Base-by-base conservation (phyloP, 1,140 invertebrate genomes). In the Centruroides vittatus region DNA sequence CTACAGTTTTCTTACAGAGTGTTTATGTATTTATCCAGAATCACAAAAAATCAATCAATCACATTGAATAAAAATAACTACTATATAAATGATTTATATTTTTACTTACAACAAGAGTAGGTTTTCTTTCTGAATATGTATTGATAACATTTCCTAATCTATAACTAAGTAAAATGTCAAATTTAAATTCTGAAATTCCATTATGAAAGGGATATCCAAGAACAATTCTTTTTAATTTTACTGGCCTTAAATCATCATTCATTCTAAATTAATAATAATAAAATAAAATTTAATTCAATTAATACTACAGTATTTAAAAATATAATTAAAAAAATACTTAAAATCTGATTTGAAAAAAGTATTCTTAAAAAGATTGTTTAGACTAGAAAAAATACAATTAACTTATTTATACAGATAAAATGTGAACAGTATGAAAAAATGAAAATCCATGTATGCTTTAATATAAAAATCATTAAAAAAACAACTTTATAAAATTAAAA, bases 141-240 rank as follows among this genome's bases (percentile, higher is more conserved):
- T 81, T 74, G 61, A 91, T 83, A 41, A 89, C 77, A 3, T 74
- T 69, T 65, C 78, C 76, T 0, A 90, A 71, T 72, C 85, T 86
- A 70, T 89, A 89, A 68, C 79, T 86, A 34, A 89, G 78, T 9
- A 76, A 78, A 57, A 88, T 76, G 69, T 89, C 86, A 74, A 90
- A 91, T 65, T 82, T 80, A 69, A 87, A 91, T 52, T 82, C 78
- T 67, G 72, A 79, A 65, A 65, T 74, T 62, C 67, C 73, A 49
- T 74, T 69, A 8, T 68, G 66, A 60, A 75, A 80, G 0, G 76
- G 76, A 68, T 83, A 89, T 3, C 86, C 86, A 62, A 84, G 71
- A 0, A 91, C 85, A 55, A 88, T 73, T 66, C 84, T 84, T 34
- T 79, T 78, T 3, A 91, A 72, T 70, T 80, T 79, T 0, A 89